phyloP scores from a whole-genome alignment of 2,113 vertebrate genomes.

The Pelmatolapia mariae region DNA sequence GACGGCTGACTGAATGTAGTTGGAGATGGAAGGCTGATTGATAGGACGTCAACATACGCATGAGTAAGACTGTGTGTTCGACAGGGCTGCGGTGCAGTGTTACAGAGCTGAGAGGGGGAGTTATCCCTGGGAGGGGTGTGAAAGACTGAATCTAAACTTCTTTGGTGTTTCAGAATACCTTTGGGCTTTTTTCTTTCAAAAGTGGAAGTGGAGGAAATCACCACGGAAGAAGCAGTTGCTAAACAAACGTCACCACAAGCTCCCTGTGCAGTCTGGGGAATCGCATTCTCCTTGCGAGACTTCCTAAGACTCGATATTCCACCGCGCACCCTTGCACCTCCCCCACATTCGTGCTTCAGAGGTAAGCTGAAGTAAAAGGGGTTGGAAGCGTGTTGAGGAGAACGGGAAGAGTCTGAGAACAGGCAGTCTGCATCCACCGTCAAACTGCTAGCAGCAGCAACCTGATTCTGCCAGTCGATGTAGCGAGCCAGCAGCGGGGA shows the following conservation, averaged over 20 bases:
- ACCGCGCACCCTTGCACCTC: neutral
- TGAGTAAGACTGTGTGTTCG: constrained; percentile 4
- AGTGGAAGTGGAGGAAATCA: constrained; percentile 4
- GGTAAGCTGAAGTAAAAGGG: constrained; percentile 50
- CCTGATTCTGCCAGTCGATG: constrained; percentile 73
- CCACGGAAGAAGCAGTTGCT: neutral
- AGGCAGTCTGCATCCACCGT: neutral
- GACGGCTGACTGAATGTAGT: constrained; percentile 56
- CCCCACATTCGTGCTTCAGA: constrained; percentile 23
- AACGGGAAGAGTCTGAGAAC: constrained; percentile 14
- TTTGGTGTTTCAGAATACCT: constrained; percentile 73
- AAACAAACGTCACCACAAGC: constrained; percentile 8
- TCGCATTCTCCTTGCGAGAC: constrained; percentile 74
- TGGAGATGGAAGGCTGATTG: constrained; percentile 5
- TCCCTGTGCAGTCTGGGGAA: constrained; percentile 53
- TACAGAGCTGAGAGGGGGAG: constrained; percentile 4
- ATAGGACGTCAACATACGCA: neutral
- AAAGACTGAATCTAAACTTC: constrained; percentile 70
- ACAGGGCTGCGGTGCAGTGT: neutral
- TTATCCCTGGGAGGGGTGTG: constrained; percentile 33
- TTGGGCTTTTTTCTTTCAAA: constrained; percentile 67
- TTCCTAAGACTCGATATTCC: constrained; percentile 67
- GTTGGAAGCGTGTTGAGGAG: neutral
- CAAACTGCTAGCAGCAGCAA: neutral
- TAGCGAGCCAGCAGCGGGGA: constrained; percentile 72